A percentile compares a stretch with the other conserved stretches of the same genome.
Conservation (phyloP, 1,140 invertebrate genomes). For the Drosophila grimshawi region DNA sequence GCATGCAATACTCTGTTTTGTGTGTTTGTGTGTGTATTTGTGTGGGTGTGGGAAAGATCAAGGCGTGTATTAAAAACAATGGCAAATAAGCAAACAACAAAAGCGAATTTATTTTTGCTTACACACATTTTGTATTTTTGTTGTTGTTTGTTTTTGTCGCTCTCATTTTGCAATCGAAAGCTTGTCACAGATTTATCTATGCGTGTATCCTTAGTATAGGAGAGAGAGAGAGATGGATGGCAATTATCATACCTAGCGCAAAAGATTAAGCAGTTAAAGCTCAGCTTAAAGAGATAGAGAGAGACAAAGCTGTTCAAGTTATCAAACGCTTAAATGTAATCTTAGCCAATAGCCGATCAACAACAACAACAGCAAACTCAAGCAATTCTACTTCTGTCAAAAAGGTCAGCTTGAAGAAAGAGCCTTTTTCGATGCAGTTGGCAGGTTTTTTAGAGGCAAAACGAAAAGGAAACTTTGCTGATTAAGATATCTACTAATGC, state of each 20-base stretch:
- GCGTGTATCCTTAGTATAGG: not conserved
- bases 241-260: slow-evolving; percentile 4
- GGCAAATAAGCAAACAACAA: slow-evolving; percentile 49
- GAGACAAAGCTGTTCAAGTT: not conserved
- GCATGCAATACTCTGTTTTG: slow-evolving; percentile 64
- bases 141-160: not conserved
- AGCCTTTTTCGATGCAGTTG: not conserved
- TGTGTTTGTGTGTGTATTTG: slow-evolving; percentile 20
- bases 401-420: not conserved
- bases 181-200: slow-evolving; percentile 15
- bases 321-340: slow-evolving; percentile 1
- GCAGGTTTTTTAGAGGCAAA: not conserved
- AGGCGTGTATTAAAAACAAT: slow-evolving; percentile 68
- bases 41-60: slow-evolving; percentile 78
- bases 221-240: not conserved
- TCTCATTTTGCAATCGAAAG: slow-evolving; percentile 3
- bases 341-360: not conserved
- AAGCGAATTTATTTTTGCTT: slow-evolving; percentile 27
- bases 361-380: not conserved
- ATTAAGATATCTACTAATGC: too few relatives aligned
- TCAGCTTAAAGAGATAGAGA: not conserved
- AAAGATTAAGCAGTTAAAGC: slow-evolving; percentile 1
- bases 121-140: not conserved
- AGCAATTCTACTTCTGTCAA: not conserved
- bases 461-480: not conserved